phyloP scores from a whole-genome alignment of 1,140 invertebrate species.

The roundworm (Caenorhabditis elegans) region DNA sequence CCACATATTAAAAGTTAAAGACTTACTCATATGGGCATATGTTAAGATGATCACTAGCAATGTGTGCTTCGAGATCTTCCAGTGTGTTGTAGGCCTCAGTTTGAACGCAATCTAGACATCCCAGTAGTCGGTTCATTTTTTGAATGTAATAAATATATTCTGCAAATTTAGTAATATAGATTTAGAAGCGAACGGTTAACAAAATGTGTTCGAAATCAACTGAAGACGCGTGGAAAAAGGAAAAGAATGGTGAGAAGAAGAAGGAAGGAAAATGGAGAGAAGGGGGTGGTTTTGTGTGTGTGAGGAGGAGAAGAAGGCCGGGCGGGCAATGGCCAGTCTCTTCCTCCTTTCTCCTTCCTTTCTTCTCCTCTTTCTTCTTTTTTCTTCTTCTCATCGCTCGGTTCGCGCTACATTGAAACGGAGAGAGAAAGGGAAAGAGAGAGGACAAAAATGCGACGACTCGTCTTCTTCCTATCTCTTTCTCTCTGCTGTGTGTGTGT shows the following conservation, averaged over 20 bases:
- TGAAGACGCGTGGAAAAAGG: not conserved
- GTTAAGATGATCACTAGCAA: constrained; percentile 43
- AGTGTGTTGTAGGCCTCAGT: not conserved
- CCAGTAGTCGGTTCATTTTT: not conserved
- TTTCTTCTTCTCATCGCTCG: not conserved
- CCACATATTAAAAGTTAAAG: not conserved
- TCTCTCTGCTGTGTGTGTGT: not conserved
- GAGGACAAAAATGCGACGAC: not conserved
- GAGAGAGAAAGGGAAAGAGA: constrained; percentile 25
- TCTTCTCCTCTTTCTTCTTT: not conserved
- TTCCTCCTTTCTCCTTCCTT: not conserved
- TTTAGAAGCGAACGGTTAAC: not conserved
- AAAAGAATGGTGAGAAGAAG: constrained; percentile 17
- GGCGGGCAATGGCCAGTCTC: not conserved
- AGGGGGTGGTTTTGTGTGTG: not conserved
- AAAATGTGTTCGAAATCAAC: not conserved
- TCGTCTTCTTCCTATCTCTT: not conserved
- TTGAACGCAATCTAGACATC: not conserved
- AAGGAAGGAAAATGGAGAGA: constrained; percentile 31
- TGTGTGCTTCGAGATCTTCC: constrained; percentile 50
- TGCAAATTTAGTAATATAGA: not conserved
- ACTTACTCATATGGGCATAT: constrained; percentile 42
- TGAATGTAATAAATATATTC: not conserved
- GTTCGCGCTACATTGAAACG: not conserved
- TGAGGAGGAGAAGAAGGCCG: not conserved